phyloP scores from a whole-genome alignment of 2,888 invertebrate genomes.

The Bembecia ichneumoniformis region DNA sequence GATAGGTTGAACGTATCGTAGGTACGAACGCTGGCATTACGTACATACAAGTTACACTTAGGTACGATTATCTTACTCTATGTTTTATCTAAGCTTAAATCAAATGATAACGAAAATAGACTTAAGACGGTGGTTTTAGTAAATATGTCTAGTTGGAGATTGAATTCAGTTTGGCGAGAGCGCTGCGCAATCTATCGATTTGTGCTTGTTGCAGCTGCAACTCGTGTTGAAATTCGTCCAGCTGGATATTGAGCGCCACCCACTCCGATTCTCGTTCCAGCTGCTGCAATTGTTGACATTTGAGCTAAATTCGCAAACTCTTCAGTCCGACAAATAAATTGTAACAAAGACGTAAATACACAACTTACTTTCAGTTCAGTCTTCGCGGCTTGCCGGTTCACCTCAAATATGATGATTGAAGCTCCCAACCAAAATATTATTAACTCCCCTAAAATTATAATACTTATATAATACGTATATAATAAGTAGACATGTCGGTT shows the following conservation, averaged over 20 bases:
- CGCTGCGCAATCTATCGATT: slow-evolving; percentile 10
- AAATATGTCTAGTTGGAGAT: no score
- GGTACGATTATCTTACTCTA: no score
- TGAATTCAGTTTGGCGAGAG: neutral
- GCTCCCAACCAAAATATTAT: slow-evolving; percentile 27
- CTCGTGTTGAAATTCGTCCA: slow-evolving; percentile 25
- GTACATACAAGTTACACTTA: no score
- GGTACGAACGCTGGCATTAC: no score
- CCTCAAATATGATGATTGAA: slow-evolving; percentile 25
- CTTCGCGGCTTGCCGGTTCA: slow-evolving; percentile 29
- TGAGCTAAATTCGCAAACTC: no score
- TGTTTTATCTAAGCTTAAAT: no score
- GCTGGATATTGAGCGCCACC: slow-evolving; percentile 18
- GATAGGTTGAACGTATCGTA: no score
- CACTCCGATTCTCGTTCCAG: slow-evolving; percentile 15
- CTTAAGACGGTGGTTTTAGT: no score
- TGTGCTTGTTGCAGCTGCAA: slow-evolving; percentile 24
- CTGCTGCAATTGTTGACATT: neutral
- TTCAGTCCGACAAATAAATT: neutral
- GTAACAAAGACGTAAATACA: neutral
- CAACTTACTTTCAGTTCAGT: slow-evolving; percentile 18
- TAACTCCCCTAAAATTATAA: slow-evolving; percentile 23
- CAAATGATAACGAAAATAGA: no score
- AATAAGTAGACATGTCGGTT: no score
- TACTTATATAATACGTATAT: neutral